Percentiles rank a stretch among this genome's conserved stretches.
phyloP scores from a whole-genome alignment of 2,888 invertebrate genomes.

The Hydroisotoma schaefferi region DNA sequence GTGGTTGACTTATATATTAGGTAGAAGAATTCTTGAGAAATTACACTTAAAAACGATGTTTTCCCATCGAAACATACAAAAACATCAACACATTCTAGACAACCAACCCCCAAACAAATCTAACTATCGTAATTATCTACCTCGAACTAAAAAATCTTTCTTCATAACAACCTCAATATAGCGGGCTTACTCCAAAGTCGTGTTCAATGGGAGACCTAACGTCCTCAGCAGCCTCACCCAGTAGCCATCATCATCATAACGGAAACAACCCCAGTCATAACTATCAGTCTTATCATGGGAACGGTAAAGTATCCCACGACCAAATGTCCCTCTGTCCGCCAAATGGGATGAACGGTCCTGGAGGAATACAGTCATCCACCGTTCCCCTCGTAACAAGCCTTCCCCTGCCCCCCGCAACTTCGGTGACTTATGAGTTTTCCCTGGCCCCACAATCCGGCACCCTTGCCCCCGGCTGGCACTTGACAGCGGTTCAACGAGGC shows the following conservation, averaged over 20 bases:
- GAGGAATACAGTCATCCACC: slow-evolving; percentile 28
- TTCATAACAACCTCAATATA: too few species aligned
- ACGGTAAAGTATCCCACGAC: slow-evolving; percentile 24
- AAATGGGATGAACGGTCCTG: slow-evolving; percentile 19
- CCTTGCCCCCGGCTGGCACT: slow-evolving; percentile 47
- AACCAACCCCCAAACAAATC: too few species aligned
- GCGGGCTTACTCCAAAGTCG: slow-evolving; percentile 34
- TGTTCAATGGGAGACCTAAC: slow-evolving; percentile 48
- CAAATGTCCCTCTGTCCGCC: slow-evolving; percentile 29
- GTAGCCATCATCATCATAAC: slow-evolving; percentile 9
- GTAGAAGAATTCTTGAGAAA: too few species aligned
- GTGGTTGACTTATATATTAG: too few species aligned
- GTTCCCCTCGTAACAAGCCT: slow-evolving; percentile 43
- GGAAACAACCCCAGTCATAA: slow-evolving; percentile 23
- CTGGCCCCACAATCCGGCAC: slow-evolving; percentile 46
- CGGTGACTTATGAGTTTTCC: slow-evolving; percentile 47
- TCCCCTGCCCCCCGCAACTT: slow-evolving; percentile 43
- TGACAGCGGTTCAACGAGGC: slow-evolving; percentile 47
- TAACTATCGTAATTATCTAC: too few species aligned
- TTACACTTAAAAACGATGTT: too few species aligned
- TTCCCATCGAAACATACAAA: too few species aligned
- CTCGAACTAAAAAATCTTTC: too few species aligned
- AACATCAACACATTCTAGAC: too few species aligned
- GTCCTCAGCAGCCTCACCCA: slow-evolving; percentile 33
- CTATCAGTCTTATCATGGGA: slow-evolving; percentile 26